Evolutionary conservation across 2,888 invertebrate species (phyloP).

Genomic region (Anticlea derivata): DNA sequence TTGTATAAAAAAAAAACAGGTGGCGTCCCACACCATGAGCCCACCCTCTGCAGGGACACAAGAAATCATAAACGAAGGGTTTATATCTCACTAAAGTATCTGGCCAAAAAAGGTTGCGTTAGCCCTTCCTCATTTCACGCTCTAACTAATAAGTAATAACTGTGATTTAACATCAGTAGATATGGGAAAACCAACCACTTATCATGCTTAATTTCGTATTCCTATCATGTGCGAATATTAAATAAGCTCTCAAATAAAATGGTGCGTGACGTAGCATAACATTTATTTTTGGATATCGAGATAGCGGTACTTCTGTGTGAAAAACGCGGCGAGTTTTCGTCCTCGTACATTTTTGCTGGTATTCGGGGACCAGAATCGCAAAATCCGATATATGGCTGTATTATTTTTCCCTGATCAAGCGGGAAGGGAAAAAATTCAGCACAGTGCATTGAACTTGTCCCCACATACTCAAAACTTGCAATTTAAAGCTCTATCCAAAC

Average conservation of each 20-base stretch:
- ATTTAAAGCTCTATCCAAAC: slow-evolving; percentile 32
- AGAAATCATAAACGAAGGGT: not conserved
- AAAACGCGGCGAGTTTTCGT: slow-evolving; percentile 49
- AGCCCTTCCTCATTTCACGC: slow-evolving; percentile 6
- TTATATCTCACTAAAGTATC: not conserved
- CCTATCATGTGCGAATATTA: slow-evolving; percentile 11
- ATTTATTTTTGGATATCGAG: slow-evolving; percentile 60
- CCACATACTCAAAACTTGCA: slow-evolving; percentile 19
- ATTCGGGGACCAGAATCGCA: slow-evolving; percentile 58
- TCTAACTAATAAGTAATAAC: slow-evolving; percentile 1
- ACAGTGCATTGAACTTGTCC: slow-evolving; percentile 54
- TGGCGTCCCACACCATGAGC: not conserved
- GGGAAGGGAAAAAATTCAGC: slow-evolving; percentile 5
- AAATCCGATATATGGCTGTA: slow-evolving; percentile 57
- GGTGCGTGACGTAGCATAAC: slow-evolving; percentile 52
- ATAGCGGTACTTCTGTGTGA: slow-evolving; percentile 62
- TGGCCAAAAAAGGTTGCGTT: slow-evolving; percentile 1
- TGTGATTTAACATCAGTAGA: not conserved
- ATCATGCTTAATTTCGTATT: slow-evolving; percentile 10
- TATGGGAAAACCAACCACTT: slow-evolving; percentile 2
- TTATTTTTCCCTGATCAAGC: slow-evolving; percentile 50
- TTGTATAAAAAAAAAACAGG: no score
- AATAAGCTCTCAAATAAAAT: slow-evolving; percentile 22
- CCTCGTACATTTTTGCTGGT: slow-evolving; percentile 60
- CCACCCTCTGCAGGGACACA: not conserved